Percentiles rank a stretch among this genome's conserved stretches.
Evolutionary conservation across 2,888 invertebrate genomes (phyloP).

Genomic region (Idaea straminata): DNA sequence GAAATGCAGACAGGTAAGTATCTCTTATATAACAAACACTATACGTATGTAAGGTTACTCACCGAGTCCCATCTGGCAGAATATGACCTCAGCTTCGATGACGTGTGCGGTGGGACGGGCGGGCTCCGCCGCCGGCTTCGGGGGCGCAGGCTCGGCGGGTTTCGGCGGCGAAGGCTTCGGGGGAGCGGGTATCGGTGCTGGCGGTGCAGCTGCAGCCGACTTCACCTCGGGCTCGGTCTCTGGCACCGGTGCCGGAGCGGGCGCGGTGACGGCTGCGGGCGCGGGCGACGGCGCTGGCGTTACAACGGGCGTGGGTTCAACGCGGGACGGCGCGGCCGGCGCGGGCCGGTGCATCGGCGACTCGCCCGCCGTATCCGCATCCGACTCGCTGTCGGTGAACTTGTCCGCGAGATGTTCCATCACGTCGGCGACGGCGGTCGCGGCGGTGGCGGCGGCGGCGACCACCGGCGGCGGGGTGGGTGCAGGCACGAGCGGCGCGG

Average conservation of each 20-base stretch:
- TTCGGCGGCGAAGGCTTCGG: constrained; percentile 13
- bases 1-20: neutral
- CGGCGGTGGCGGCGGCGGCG: constrained; percentile 41
- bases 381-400: constrained; percentile 81
- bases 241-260: constrained; percentile 9
- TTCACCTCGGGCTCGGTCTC: constrained; percentile 32
- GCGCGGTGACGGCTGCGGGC: constrained; percentile 4
- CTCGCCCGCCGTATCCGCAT: constrained; percentile 72
- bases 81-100: constrained; percentile 85
- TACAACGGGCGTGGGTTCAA: constrained; percentile 37
- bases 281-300: constrained; percentile 31
- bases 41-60: constrained; percentile 46
- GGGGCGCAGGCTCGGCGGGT: constrained; percentile 14
- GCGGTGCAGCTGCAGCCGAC: constrained; percentile 2
- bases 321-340: constrained; percentile 38
- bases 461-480: constrained; percentile 37
- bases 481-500: constrained; percentile 35
- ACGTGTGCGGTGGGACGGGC: constrained; percentile 63
- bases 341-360: constrained; percentile 66
- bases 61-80: constrained; percentile 87
- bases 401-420: constrained; percentile 75
- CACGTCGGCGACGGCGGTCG: constrained; percentile 58
- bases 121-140: constrained; percentile 28
- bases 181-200: constrained; percentile 20
- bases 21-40: neutral